phyloP scores from a whole-genome alignment of 2,797 vertebrate species.

The Rachycentron canadum region DNA sequence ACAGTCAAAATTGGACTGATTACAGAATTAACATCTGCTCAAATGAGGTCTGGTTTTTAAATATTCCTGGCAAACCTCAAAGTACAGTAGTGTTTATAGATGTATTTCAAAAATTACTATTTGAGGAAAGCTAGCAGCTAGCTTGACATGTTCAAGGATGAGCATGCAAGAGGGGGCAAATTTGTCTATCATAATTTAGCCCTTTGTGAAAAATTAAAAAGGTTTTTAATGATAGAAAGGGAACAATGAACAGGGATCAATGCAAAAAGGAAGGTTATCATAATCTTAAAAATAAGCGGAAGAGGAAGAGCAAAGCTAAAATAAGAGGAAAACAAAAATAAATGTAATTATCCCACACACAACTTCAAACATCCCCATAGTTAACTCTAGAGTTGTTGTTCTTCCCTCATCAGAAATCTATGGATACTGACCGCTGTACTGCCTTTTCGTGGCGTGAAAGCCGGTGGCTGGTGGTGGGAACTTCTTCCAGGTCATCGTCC shows the following conservation, averaged over 20 bases:
- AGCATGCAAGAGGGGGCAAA: conserved; percentile 62
- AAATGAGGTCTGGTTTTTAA: conserved; percentile 61
- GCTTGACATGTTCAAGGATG: conserved; percentile 56
- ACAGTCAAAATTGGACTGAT: conserved; percentile 73
- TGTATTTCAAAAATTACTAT: conserved; percentile 42
- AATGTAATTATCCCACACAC: conserved; percentile 56
- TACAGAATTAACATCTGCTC: conserved; percentile 38
- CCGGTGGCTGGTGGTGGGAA: conserved; percentile 98
- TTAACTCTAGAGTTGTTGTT: conserved; percentile 67
- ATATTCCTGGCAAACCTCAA: conserved; percentile 60
- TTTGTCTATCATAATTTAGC: conserved; percentile 60
- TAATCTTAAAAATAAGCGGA: conserved; percentile 52
- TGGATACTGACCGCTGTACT: conserved; percentile 99
- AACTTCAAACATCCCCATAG: conserved; percentile 70
- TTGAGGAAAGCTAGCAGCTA: conserved; percentile 36
- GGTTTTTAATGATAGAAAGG: conserved; percentile 51
- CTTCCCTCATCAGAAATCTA: conserved; percentile 92
- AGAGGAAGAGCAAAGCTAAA: conserved; percentile 61
- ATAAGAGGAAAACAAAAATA: conserved; percentile 65
- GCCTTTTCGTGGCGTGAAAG: conserved; percentile 97
- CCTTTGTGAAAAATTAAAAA: conserved; percentile 53
- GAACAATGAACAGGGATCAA: conserved; percentile 61
- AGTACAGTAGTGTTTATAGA: conserved; percentile 50
- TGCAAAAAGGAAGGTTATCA: conserved; percentile 69
- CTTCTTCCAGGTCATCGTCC: conserved; percentile 97